Evolutionary conservation across 2,113 vertebrate species (phyloP).

Genomic region (Phrynosoma platyrhinos): DNA sequence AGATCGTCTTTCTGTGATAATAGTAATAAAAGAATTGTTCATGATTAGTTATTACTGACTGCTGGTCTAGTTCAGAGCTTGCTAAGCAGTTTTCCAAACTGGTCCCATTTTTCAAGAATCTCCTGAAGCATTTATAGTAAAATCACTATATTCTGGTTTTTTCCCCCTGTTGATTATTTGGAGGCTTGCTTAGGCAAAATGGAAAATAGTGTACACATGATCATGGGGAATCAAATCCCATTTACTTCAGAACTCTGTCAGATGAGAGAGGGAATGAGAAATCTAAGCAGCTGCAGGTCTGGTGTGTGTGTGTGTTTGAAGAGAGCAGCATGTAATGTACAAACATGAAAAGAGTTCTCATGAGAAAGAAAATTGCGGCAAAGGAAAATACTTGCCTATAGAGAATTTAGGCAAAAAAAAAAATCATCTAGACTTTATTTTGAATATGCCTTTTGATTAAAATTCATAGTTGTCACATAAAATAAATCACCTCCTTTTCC

Average conservation of each 20-base stretch:
- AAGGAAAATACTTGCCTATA: conserved; percentile 21
- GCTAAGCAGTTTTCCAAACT: background rate
- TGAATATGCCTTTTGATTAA: conserved; percentile 79
- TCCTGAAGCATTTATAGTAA: conserved; percentile 25
- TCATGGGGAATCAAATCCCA: conserved; percentile 53
- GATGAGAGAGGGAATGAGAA: conserved; percentile 50
- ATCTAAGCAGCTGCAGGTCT: conserved; percentile 53
- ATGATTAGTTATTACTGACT: conserved; percentile 34
- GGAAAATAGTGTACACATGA: conserved; percentile 41
- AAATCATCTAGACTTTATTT: conserved; percentile 65
- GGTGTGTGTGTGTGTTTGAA: conserved; percentile 38
- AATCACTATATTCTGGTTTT: conserved; percentile 48
- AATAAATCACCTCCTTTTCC: conserved; percentile 83
- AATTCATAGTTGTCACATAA: conserved; percentile 86
- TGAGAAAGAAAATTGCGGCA: conserved; percentile 5
- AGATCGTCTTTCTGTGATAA: too few relatives aligned
- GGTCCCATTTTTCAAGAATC: conserved; percentile 41
- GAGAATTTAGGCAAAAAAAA: conserved; percentile 31
- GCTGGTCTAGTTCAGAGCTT: conserved; percentile 32
- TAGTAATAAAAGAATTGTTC: too few relatives aligned
- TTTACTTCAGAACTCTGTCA: conserved; percentile 54
- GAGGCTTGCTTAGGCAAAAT: conserved; percentile 56
- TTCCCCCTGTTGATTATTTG: conserved; percentile 41
- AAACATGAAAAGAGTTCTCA: conserved; percentile 51
- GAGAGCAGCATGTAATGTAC: conserved; percentile 42